Evolutionary conservation across 2,113 vertebrate species (phyloP).

Genomic region (Toxotes jaculatrix): DNA sequence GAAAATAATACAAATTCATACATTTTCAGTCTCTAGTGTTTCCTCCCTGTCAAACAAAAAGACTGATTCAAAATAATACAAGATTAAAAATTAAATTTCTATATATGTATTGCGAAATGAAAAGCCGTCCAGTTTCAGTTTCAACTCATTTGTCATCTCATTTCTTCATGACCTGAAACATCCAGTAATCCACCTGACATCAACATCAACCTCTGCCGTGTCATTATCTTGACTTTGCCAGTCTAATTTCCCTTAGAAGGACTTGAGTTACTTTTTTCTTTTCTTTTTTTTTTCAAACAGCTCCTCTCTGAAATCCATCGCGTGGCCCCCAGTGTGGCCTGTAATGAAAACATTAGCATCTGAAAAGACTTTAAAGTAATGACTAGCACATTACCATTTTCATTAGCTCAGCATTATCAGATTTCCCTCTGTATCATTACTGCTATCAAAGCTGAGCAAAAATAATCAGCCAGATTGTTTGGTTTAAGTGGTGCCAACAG

Average conservation of each 20-base stretch:
- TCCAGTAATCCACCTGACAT: neutral
- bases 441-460: slow-evolving; percentile 53
- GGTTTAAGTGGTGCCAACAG: slow-evolving; percentile 59
- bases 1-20: neutral
- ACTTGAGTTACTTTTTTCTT: slow-evolving; percentile 25
- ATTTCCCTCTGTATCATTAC: slow-evolving; percentile 57
- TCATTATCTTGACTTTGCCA: slow-evolving; percentile 41
- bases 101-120: neutral
- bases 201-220: neutral
- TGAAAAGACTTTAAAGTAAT: slow-evolving; percentile 62
- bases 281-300: neutral
- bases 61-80: neutral
- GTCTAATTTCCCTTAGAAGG: slow-evolving; percentile 31
- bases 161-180: neutral
- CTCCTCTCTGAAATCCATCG: slow-evolving; percentile 38
- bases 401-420: slow-evolving; percentile 67
- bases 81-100: neutral
- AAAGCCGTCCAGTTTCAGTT: neutral
- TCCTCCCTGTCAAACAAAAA: neutral
- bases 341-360: slow-evolving; percentile 65
- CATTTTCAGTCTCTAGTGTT: slow-evolving; percentile 1
- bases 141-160: neutral
- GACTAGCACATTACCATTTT: slow-evolving; percentile 62
- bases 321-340: slow-evolving; percentile 23
- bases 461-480: slow-evolving; percentile 60